phyloP scores from a whole-genome alignment of 2,888 invertebrate genomes.

The Arge pagana region DNA sequence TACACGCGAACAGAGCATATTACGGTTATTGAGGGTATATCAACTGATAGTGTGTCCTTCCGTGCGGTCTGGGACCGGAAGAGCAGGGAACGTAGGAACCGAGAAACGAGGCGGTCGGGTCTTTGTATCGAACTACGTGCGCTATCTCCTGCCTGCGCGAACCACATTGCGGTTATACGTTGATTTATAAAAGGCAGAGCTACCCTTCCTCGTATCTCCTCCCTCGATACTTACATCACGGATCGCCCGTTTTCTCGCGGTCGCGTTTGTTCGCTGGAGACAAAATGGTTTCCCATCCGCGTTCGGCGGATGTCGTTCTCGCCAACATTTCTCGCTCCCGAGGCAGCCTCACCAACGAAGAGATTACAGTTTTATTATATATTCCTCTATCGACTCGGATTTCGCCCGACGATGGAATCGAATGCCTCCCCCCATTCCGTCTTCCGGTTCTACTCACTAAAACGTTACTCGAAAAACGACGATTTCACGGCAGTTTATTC shows the following conservation, averaged over 20 bases:
- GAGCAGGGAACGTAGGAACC: neutral
- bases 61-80: neutral
- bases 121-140: constrained; percentile 35
- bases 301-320: too few relatives aligned
- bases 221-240: too few relatives aligned
- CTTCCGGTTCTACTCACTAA: too few relatives aligned
- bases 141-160: constrained; percentile 26
- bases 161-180: constrained; percentile 13
- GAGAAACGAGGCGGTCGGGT: constrained; percentile 21
- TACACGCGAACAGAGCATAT: constrained; percentile 9
- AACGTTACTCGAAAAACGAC: too few relatives aligned
- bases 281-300: constrained; percentile 1
- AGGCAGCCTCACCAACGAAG: too few relatives aligned
- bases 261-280: constrained; percentile 3
- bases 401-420: neutral
- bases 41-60: neutral
- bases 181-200: constrained; percentile 14
- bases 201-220: neutral
- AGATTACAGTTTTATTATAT: neutral
- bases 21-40: neutral
- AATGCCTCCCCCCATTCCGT: too few relatives aligned
- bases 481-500: too few relatives aligned
- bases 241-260: neutral
- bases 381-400: neutral
- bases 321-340: too few relatives aligned